Evolutionary conservation across 1,140 invertebrate species (phyloP), one percentile per base, ranked within the genome.

Genomic region (Adelges cooleyi): DNA sequence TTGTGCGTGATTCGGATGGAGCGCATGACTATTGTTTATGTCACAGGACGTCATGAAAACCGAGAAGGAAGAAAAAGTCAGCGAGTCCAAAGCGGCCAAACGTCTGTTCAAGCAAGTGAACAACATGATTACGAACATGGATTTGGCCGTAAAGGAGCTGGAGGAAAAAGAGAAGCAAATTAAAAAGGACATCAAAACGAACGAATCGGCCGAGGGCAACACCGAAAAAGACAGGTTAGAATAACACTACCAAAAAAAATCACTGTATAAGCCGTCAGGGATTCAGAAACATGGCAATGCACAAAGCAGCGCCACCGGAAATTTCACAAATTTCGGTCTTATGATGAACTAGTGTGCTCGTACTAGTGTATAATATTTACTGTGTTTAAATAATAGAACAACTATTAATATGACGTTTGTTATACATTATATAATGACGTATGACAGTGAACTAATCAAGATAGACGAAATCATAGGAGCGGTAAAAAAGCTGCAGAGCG

Each of bases 381-480:
- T n/a, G n/a, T n/a, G n/a, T n/a, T 9, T 13, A 50, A 11, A 9
- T 11, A 18, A 9, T 13, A 11, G 9, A n/a, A n/a, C n/a, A n/a
- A n/a, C n/a, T n/a, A n/a, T n/a, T n/a, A n/a, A n/a, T n/a, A n/a
- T n/a, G n/a, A n/a, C n/a, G n/a, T n/a, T n/a, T n/a, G n/a, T n/a
- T n/a, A n/a, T 15, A 52, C 18, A 66, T 50, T 23, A 4, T 49
- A 13, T 66, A 51, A n/a, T 25, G 27, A 62, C 56, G 66, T 68
- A 22, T 70, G 81, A 80, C 69, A 78, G 86, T 67, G 86, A 91
- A 73, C 75, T 94, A 52, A 84, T 97, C 50, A 85, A 84, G 70
- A 90, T 96, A 66, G 89, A 93, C 69, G 93, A 97, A 73, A 77
- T 98, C 17, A 84, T 95, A 70, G 78, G 81, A 66, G 86, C 89